phyloP scores from a whole-genome alignment of 2,888 invertebrate species.

The Odontocolon sp. region DNA sequence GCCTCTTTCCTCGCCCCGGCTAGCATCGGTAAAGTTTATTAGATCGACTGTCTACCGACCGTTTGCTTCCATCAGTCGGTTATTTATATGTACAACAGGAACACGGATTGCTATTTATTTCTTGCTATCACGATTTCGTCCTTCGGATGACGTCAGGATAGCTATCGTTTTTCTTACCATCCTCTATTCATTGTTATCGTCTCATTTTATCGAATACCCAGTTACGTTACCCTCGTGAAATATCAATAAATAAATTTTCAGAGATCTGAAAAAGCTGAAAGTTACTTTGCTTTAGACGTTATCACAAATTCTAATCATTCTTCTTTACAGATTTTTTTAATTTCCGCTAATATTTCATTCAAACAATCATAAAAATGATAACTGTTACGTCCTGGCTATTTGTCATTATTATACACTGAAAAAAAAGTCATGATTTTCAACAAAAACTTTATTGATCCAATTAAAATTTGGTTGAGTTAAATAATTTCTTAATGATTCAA shows the following conservation, averaged over 20 bases:
- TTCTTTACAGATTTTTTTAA: too few relatives aligned
- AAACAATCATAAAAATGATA: too few relatives aligned
- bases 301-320: neutral
- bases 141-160: constrained; percentile 17
- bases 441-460: too few relatives aligned
- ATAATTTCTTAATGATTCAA: too few relatives aligned
- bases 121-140: constrained; percentile 58
- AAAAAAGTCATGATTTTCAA: too few relatives aligned
- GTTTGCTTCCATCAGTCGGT: constrained; percentile 45
- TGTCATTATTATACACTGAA: too few relatives aligned
- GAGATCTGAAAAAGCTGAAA: neutral
- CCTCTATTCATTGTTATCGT: constrained; percentile 4
- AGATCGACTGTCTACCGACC: constrained; percentile 61
- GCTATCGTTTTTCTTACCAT: neutral
- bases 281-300: neutral
- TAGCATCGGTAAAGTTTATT: constrained; percentile 57
- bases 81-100: constrained; percentile 48
- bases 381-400: too few relatives aligned
- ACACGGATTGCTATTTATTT: constrained; percentile 56
- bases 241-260: neutral
- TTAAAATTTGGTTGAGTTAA: too few relatives aligned
- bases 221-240: neutral
- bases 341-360: neutral
- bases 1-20: constrained; percentile 21
- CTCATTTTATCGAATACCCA: neutral